A percentile compares a stretch with the other conserved stretches of the same genome.
phyloP scores from a whole-genome alignment of 2,113 vertebrate species.

The Bos javanicus region DNA sequence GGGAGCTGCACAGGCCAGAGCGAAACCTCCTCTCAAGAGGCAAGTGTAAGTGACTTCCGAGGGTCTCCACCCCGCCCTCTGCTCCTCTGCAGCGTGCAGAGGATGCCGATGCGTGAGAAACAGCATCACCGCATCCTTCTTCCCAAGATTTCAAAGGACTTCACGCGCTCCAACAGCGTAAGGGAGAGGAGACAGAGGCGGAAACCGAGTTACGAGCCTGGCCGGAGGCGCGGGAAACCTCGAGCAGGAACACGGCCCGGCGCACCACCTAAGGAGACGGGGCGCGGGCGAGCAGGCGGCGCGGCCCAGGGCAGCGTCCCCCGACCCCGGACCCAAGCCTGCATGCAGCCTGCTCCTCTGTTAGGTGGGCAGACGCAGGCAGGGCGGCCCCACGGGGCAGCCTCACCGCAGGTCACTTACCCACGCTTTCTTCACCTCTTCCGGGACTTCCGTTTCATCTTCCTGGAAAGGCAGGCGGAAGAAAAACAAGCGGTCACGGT shows the following conservation, averaged over 20 bases:
- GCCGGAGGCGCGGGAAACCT: not conserved
- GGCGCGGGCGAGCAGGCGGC: not conserved
- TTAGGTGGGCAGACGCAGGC: not conserved
- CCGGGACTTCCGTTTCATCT: conserved; percentile 79
- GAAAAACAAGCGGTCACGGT: not conserved
- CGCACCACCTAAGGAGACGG: not conserved
- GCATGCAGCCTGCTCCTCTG: not conserved
- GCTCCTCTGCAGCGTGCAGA: not conserved
- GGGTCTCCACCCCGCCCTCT: not conserved
- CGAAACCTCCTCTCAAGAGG: not conserved
- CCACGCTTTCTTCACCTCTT: conserved; percentile 76
- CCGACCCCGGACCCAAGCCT: not conserved
- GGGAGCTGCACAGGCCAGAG: rapidly evolving
- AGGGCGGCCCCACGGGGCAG: not conserved
- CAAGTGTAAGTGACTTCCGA: not conserved
- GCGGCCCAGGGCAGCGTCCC: not conserved
- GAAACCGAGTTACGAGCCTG: not conserved
- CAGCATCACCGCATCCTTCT: not conserved
- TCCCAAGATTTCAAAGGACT: conserved; percentile 1
- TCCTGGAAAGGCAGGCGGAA: conserved; percentile 71
- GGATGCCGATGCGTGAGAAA: not conserved
- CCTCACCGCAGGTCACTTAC: conserved; percentile 69
- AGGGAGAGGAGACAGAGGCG: not conserved
- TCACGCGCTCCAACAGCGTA: not conserved
- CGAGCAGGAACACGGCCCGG: not conserved